A percentile compares a stretch with the other conserved stretches of the same genome.
These are phyloP conservation scores for Champsocephalus esox DNA, from an alignment of 2,797 vertebrate genomes.

Conservation along the genomic window DNA sequence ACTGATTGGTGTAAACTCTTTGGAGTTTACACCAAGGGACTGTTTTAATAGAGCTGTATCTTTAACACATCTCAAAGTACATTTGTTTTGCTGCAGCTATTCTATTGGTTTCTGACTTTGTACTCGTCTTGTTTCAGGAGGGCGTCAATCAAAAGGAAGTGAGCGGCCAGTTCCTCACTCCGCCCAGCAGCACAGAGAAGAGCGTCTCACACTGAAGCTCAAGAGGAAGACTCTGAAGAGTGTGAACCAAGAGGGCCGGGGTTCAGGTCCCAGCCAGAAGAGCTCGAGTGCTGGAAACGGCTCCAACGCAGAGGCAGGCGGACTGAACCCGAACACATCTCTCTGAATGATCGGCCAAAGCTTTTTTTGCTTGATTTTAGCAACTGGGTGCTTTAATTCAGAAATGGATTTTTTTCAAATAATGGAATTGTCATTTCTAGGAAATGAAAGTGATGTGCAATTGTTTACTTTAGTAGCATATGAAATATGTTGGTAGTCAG, in stretches of 20 bases:
- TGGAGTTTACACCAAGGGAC: not conserved
- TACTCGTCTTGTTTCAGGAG: constrained; percentile 40
- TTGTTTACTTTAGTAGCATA: constrained; percentile 32
- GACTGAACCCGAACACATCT: constrained; percentile 6
- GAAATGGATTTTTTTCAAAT: not conserved
- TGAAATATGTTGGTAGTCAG: constrained; percentile 27
- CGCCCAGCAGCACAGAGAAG: constrained; percentile 92
- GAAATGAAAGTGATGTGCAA: constrained; percentile 44
- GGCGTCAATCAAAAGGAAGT: constrained; percentile 54
- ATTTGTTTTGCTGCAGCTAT: too few relatives aligned
- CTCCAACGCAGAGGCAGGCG: not conserved
- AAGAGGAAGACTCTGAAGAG: constrained; percentile 2
- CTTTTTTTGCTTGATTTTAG: constrained; percentile 18
- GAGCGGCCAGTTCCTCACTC: constrained; percentile 81
- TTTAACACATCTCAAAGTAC: not conserved
- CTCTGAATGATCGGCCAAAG: constrained; percentile 21
- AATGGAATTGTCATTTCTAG: constrained; percentile 13
- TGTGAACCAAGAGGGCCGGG: not conserved
- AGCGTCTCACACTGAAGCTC: constrained; percentile 25
- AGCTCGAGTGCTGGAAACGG: not conserved
- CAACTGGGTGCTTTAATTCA: constrained; percentile 5
- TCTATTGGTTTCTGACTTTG: not conserved
- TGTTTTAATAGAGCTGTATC: not conserved
- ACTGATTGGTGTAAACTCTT: not conserved
- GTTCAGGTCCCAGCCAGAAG: not conserved